Conservation (phyloP, 2,888 invertebrate species). For the Thera britannica region DNA sequence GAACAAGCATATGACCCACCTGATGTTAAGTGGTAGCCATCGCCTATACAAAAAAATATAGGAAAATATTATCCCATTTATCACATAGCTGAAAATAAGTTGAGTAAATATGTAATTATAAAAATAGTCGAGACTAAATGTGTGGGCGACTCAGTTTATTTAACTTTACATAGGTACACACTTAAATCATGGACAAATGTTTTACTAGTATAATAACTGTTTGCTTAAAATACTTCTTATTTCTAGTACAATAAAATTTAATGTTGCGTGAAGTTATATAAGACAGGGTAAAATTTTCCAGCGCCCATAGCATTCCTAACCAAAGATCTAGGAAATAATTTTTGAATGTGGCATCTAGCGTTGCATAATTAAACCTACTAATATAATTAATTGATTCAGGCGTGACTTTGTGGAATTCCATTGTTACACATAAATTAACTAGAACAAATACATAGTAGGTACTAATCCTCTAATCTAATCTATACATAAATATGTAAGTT, state of each 20-base stretch:
- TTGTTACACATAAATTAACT: no score
- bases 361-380: not conserved
- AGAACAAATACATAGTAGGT: no score
- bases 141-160: constrained; percentile 51
- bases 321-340: constrained; percentile 49
- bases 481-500: no score
- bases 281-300: constrained; percentile 49
- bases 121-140: constrained; percentile 40
- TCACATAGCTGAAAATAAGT: constrained; percentile 35
- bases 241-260: constrained; percentile 39
- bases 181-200: constrained; percentile 46
- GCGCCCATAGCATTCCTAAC: constrained; percentile 54
- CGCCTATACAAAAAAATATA: no score
- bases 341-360: constrained; percentile 20
- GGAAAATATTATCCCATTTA: constrained; percentile 17
- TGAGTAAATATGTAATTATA: constrained; percentile 42
- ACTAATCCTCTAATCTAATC: no score
- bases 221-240: constrained; percentile 40
- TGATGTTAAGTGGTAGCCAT: no score
- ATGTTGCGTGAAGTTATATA: constrained; percentile 36
- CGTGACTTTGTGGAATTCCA: no score
- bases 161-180: constrained; percentile 42
- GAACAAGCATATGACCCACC: no score
- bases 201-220: constrained; percentile 36
- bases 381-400: not conserved